Base-by-base conservation (phyloP, 2,113 vertebrate species). In the Astur gentilis region DNA sequence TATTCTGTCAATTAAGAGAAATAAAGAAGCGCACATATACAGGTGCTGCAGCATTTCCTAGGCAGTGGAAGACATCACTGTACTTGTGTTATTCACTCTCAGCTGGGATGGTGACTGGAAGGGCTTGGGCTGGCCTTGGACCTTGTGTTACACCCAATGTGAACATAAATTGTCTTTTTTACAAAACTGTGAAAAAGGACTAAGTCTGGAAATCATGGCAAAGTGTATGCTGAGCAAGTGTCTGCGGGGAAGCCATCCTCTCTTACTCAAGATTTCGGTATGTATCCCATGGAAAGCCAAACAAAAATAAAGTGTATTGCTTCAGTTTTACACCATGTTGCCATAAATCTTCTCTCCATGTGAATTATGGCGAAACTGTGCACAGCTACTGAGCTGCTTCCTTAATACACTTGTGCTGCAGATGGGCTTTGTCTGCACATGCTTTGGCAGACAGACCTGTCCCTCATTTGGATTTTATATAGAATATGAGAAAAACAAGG, bases 261-360 rank as follows among this genome's bases (percentile, higher is more conserved):
- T 89, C 77, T 98, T 96, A 95, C 89, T 97, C 95, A 95, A 96
- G 85, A 96, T 96, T 93, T 96, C 10, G 64, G 91, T 94, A 89
- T 96, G 84, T 83, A 77, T 91, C 44, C 90, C 83, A 64, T 0
- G 0, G 91, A 97, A 95, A 95, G 67, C 87, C 89, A 97, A 97
- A 95, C 82, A 96, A 95, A 96, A 97, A 86, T 83, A 62, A 90
- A 89, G 87, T 29, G 34, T 13, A 50, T 90, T 87, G 87, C 87
- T 93, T 95, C 91, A 78, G 83, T 85, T 96, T 93, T 96, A 84
- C 76, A 91, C 90, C 75, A 70, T 40, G 45, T 75, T 81, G 79
- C 88, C 82, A 85, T 96, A 95, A 97, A 89, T 95, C 84, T 76
- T 85, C n/a, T 70, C 62, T 87, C 29, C 23, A 3, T 89, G 79